Evolutionary conservation across 2,113 vertebrate genomes (phyloP), one percentile per base, ranked within the genome.

Genomic region (Alosa alosa): DNA sequence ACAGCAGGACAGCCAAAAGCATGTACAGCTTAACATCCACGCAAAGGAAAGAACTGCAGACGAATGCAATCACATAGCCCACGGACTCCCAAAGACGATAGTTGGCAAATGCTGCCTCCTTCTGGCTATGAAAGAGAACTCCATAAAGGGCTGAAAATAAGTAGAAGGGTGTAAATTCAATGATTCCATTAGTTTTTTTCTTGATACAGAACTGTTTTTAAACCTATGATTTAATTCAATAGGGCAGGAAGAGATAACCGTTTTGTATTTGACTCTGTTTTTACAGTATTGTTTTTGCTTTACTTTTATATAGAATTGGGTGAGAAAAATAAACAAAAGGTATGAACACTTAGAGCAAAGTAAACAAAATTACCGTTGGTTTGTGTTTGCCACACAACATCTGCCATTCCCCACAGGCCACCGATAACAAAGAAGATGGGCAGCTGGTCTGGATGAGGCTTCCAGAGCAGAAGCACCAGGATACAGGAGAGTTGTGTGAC

Each of bases 351-450:
- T 44, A 44, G 31, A 44, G 4, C 4, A 4, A 44, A 44, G 41
- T 44, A 44, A 44, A 44, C 41, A 44, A 44, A 44, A 44, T 44
- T 94, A 96, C 95, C 94, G 0, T 93, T 96, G 72, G 93, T 95
- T 87, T 96, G 96, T 1, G 96, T 96, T 91, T 96, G 96, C 95
- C 94, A 96, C 41, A 96, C 82, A 0, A 95, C 95, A 81, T 96
- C 96, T 1, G 95, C 47, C 47, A 95, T 89, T 89, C 95, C 45
- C 95, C 96, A 0, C 91, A 96, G 8, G 95, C 82, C 86, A 93
- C 5, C 0, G 96, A 96, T 89, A 92, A 95, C 41, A 96, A 85
- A 0, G 96, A 91, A 81, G 9, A 49, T 11, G 9, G 47, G 47
- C 47, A 49, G 47, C 47, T 49, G 9, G 47, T 49, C 9, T 49